Evolutionary conservation across 1,140 invertebrate species (phyloP), one percentile per base, ranked within the genome.

Genomic region (Tetramorium alpestre): DNA sequence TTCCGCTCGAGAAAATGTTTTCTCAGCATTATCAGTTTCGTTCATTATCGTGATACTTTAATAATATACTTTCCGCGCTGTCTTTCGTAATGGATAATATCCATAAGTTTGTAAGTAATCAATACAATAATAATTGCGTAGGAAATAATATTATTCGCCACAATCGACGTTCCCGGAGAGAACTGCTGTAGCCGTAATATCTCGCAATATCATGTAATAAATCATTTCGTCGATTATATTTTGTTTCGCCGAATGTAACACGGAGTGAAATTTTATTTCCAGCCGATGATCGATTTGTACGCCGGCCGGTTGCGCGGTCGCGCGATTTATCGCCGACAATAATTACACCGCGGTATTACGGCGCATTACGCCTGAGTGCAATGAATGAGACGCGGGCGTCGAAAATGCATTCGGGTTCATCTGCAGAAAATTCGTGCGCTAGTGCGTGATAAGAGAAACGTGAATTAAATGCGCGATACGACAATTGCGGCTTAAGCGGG

Each of bases 321-420:
- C 10, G 41, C 69, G 47, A 84, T 84, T 84, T 75, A 84, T 84
- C 69, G 80, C 41, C 11, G 25, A n/a, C 80, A 84, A 84, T 84
- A 84, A 84, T 87, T 87, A 54, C 70, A 44, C 60, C 87, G 76
- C 41, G 44, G 49, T 87, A 87, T 73, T 72, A 84, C 64, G 38
- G 54, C 58, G 51, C 41, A 75, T 81, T 81, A 81, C 69, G 67
- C 18, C 13, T n/a, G 78, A 67, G 77, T 5, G 60, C 47, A 6
- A 25, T 38, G 60, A 69, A 60, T 54, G 41, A 73, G 49, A 81
- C 64, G 69, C 3, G 69, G 41, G 28, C n/a, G 54, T 84, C 54
- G 80, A 75, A 84, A 73, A 84, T 8, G 49, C 64, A 28, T 44
- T 60, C 28, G 41, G 69, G 8, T 16, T 81, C 13, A 22, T 54